A percentile compares a stretch with the other conserved stretches of the same genome.
Conservation (phyloP, 2,113 vertebrate genomes). For the Oreochromis tanganicae region DNA sequence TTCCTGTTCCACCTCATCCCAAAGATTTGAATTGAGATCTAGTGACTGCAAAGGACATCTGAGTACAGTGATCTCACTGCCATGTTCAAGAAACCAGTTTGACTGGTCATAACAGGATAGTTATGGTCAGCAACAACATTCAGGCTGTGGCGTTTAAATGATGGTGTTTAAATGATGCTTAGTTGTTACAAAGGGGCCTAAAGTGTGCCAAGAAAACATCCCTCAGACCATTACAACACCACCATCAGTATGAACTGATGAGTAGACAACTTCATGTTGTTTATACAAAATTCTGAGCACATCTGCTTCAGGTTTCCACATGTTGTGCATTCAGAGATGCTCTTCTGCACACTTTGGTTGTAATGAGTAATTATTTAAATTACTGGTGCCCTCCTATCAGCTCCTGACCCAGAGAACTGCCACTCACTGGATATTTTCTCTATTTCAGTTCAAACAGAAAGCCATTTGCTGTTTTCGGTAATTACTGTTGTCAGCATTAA, state of each 20-base stretch:
- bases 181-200: neutral
- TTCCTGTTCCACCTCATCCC: neutral
- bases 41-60: neutral
- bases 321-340: neutral
- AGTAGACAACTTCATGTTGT: neutral
- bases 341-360: neutral
- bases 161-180: neutral
- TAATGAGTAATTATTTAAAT: neutral
- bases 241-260: neutral
- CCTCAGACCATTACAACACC: neutral
- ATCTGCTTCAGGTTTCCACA: neutral
- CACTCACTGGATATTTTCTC: neutral
- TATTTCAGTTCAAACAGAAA: neutral
- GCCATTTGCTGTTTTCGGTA: neutral
- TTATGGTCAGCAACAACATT: neutral
- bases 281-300: neutral
- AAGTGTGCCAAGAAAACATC: neutral
- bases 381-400: neutral
- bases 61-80: neutral
- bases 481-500: neutral
- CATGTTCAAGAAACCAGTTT: neutral
- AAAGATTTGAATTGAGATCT: neutral
- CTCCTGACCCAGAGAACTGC: neutral
- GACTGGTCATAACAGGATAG: neutral
- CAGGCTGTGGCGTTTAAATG: neutral